phyloP scores from a whole-genome alignment of 2,888 invertebrate species.

The Eilema depressum region DNA sequence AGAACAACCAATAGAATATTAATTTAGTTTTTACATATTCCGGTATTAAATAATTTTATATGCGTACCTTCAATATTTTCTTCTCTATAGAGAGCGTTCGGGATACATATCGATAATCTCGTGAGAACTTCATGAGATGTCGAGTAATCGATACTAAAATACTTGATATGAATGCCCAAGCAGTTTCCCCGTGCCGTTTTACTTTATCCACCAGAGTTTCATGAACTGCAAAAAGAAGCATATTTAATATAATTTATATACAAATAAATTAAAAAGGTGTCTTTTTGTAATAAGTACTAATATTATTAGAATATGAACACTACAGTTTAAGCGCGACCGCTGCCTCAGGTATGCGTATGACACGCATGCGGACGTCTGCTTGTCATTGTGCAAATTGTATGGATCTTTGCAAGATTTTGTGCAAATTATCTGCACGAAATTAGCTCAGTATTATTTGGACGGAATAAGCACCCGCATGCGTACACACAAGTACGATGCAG shows the following conservation, averaged over 20 bases:
- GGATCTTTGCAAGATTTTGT: too few species aligned
- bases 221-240: constrained; percentile 55
- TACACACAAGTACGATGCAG: too few species aligned
- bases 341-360: too few species aligned
- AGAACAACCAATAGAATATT: too few species aligned
- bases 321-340: neutral
- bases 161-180: constrained; percentile 92
- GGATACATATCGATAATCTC: constrained; percentile 98
- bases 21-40: neutral
- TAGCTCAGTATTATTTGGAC: too few species aligned
- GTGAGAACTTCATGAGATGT: constrained; percentile 94
- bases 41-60: neutral
- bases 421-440: too few species aligned
- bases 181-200: constrained; percentile 75
- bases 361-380: too few species aligned
- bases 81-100: constrained; percentile 96
- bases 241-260: neutral
- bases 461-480: too few species aligned
- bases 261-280: too few species aligned
- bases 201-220: constrained; percentile 84
- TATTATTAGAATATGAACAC: neutral
- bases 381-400: too few species aligned
- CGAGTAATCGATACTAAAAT: constrained; percentile 93
- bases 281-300: neutral
- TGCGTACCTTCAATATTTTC: constrained; percentile 92